Conservation (phyloP, 2,113 vertebrate genomes). For the Antechinus stuartii region DNA sequence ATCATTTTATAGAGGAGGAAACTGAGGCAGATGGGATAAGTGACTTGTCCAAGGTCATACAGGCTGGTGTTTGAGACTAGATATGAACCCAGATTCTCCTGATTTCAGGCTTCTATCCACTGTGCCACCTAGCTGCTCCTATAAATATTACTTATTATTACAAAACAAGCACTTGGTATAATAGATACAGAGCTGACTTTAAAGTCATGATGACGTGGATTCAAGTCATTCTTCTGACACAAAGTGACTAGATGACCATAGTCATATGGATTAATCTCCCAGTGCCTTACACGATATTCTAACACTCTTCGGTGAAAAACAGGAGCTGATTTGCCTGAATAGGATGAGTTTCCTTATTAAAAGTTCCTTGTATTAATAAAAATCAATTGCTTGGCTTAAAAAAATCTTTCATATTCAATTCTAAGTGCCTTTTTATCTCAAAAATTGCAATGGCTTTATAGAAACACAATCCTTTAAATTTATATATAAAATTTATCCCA, state of each 20-base stretch:
- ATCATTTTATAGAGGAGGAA: too few species aligned
- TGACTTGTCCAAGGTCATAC: too few species aligned
- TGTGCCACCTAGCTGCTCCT: too few species aligned
- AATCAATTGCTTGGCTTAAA: background rate
- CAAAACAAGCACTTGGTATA: background rate
- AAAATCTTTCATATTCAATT: background rate
- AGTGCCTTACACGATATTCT: background rate
- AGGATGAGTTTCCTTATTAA: background rate
- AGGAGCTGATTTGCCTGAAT: background rate
- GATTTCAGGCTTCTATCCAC: background rate
- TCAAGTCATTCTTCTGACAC: background rate
- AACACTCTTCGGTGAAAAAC: background rate
- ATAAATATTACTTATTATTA: background rate
- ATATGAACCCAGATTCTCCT: background rate
- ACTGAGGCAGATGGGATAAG: too few species aligned
- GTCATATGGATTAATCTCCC: background rate
- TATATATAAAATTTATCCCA: background rate
- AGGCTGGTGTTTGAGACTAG: background rate
- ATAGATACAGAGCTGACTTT: background rate
- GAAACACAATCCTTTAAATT: background rate
- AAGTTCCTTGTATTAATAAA: background rate
- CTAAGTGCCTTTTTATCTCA: background rate
- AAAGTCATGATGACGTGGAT: background rate
- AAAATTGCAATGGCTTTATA: background rate
- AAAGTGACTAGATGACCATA: background rate